phyloP scores from a whole-genome alignment of 1,140 invertebrate species.

The Diabrotica undecimpunctata region DNA sequence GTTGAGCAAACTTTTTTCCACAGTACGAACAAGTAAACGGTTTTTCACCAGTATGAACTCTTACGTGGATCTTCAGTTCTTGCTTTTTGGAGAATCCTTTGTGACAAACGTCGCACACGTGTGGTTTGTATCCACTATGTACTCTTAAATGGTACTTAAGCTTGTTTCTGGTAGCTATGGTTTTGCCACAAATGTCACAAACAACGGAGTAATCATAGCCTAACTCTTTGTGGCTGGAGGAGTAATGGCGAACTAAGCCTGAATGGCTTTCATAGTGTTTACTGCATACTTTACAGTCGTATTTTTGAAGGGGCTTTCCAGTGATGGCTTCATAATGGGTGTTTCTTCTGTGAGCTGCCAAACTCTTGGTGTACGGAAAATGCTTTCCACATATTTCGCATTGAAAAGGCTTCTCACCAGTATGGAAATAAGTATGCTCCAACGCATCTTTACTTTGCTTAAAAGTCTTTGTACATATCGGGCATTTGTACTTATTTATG shows the following conservation, averaged over 20 bases:
- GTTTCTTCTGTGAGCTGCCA: slow-evolving; percentile 10
- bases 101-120: slow-evolving; percentile 54
- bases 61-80: slow-evolving; percentile 58
- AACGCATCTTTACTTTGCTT: slow-evolving; percentile 21
- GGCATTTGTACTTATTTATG: slow-evolving; percentile 67
- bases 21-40: slow-evolving; percentile 66
- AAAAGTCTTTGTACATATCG: slow-evolving; percentile 61
- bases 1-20: slow-evolving; percentile 78
- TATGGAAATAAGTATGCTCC: slow-evolving; percentile 49
- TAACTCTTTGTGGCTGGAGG: slow-evolving; percentile 6
- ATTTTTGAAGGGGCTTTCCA: slow-evolving; percentile 8
- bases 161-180: slow-evolving; percentile 57
- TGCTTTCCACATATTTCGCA: slow-evolving; percentile 62
- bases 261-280: slow-evolving; percentile 37
- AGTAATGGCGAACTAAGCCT: slow-evolving; percentile 23
- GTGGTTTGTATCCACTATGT: slow-evolving; percentile 72
- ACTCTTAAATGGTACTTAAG: slow-evolving; percentile 67
- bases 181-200: slow-evolving; percentile 65
- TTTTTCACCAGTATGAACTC: slow-evolving; percentile 63
- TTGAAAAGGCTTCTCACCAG: slow-evolving; percentile 55
- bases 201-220: slow-evolving; percentile 15
- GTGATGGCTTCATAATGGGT: slow-evolving; percentile 13
- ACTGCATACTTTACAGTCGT: slow-evolving; percentile 26
- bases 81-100: slow-evolving; percentile 51
- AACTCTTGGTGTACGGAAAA: slow-evolving; percentile 54